phyloP scores from a whole-genome alignment of 2,888 invertebrate genomes.

The Drosophila suboccidentalis region DNA sequence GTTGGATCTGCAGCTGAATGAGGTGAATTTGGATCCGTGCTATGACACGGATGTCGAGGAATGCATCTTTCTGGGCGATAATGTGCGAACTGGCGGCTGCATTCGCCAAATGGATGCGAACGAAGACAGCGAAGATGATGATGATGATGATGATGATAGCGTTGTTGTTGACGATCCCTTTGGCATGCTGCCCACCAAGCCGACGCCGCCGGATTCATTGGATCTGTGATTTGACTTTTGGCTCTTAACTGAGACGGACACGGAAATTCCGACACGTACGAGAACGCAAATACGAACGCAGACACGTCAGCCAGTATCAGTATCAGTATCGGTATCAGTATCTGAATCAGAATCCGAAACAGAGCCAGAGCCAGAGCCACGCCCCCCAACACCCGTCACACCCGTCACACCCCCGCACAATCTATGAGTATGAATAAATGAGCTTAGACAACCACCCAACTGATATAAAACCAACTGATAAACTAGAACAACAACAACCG shows the following conservation, averaged over 20 bases:
- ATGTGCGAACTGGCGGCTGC: slow-evolving; percentile 71
- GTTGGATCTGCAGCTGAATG: slow-evolving; percentile 88
- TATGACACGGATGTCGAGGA: slow-evolving; percentile 89
- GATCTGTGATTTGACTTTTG: slow-evolving; percentile 86
- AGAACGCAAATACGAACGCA: not conserved
- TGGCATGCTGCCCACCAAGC: slow-evolving; percentile 87
- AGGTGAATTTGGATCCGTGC: slow-evolving; percentile 88
- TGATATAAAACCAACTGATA: slow-evolving; percentile 6
- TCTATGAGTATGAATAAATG: slow-evolving; percentile 54
- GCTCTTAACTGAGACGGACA: slow-evolving; percentile 63
- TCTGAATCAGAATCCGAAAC: not conserved
- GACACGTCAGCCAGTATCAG: not conserved
- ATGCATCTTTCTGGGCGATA: slow-evolving; percentile 87
- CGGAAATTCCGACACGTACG: slow-evolving; percentile 10
- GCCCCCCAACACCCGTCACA: not conserved
- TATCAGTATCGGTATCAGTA: not conserved
- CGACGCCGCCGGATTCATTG: slow-evolving; percentile 87
- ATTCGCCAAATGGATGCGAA: slow-evolving; percentile 33
- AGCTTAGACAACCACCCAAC: slow-evolving; percentile 58
- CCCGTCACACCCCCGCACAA: slow-evolving; percentile 35
- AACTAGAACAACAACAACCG: not conserved
- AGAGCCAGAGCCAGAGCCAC: slow-evolving; percentile 19
- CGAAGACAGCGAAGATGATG: slow-evolving; percentile 61
- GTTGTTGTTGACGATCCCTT: slow-evolving; percentile 86
- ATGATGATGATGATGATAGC: slow-evolving; percentile 57